phyloP scores from a whole-genome alignment of 2,113 vertebrate genomes.

The Cariama cristata region DNA sequence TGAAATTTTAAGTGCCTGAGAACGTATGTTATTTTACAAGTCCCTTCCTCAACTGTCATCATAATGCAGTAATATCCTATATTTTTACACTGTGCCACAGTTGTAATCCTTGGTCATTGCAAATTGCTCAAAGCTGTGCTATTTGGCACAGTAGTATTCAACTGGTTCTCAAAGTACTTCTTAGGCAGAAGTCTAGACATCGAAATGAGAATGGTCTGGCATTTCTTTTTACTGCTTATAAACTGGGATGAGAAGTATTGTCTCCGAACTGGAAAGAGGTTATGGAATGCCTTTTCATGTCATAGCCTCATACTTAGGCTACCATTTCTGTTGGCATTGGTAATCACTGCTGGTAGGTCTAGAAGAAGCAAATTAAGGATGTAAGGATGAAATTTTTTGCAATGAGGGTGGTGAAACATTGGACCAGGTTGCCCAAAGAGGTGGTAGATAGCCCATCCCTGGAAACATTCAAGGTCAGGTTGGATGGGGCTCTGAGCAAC shows the following conservation, averaged over 20 bases:
- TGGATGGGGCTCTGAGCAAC: background rate
- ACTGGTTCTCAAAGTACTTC: background rate
- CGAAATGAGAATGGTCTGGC: background rate
- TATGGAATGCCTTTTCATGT: background rate
- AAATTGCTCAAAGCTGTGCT: background rate
- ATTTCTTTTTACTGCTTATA: background rate
- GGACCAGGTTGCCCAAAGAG: background rate
- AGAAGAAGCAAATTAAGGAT: background rate
- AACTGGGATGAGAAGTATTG: background rate
- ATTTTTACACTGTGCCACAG: background rate
- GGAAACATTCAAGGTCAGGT: background rate
- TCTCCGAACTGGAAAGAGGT: background rate
- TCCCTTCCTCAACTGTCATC: background rate
- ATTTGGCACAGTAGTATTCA: background rate
- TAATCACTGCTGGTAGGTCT: background rate
- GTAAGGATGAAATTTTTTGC: background rate
- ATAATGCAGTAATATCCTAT: background rate
- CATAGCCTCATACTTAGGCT: background rate
- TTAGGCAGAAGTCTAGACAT: background rate
- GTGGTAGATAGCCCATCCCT: background rate
- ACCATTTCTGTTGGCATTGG: background rate
- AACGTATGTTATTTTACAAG: background rate
- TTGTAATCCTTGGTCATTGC: background rate
- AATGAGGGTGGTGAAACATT: background rate
- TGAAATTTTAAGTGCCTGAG: background rate